These are phyloP conservation scores for Palythoa caribaeorum DNA, from an alignment of 92 coral and sea anemone species.

Conservation along the genomic window DNA sequence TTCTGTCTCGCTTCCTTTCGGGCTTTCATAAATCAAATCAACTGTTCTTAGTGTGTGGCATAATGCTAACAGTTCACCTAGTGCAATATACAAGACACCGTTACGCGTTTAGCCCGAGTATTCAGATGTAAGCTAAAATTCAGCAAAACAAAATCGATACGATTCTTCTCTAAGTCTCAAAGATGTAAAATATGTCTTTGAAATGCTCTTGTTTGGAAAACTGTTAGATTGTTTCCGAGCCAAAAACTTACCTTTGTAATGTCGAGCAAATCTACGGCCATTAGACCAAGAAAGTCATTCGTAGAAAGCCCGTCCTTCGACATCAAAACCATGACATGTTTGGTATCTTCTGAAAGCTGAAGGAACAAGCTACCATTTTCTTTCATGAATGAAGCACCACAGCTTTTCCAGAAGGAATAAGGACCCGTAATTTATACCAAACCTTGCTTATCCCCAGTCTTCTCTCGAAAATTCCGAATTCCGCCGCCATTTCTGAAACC, in stretches of 20 bases:
- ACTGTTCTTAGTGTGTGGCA: slow-evolving; percentile 68
- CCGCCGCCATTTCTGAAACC: slow-evolving; percentile 48
- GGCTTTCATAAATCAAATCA: slow-evolving; percentile 68
- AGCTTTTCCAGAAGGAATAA: too few species aligned
- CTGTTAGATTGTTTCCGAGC: slow-evolving; percentile 51
- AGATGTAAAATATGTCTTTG: slow-evolving; percentile 33
- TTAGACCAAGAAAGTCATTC: slow-evolving; percentile 46
- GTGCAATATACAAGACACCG: slow-evolving; percentile 54
- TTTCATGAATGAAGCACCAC: too few species aligned
- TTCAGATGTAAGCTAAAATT: slow-evolving; percentile 36
- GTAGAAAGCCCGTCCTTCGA: slow-evolving; percentile 32
- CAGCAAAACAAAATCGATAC: slow-evolving; percentile 66
- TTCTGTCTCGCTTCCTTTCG: slow-evolving; percentile 66
- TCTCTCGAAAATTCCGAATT: background rate
- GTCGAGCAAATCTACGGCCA: slow-evolving; percentile 53
- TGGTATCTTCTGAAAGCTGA: slow-evolving; percentile 51
- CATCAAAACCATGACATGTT: slow-evolving; percentile 41
- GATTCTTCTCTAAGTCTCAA: slow-evolving; percentile 56
- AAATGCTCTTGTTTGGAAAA: slow-evolving; percentile 40
- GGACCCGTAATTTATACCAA: too few species aligned
- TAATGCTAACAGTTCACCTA: slow-evolving; percentile 52
- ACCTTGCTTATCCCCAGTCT: too few species aligned
- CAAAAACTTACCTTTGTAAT: slow-evolving; percentile 46
- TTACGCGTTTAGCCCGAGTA: slow-evolving; percentile 46
- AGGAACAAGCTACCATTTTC: background rate